Evolutionary conservation across 1,140 invertebrate genomes (phyloP).

Genomic region (Atta cephalotes): DNA sequence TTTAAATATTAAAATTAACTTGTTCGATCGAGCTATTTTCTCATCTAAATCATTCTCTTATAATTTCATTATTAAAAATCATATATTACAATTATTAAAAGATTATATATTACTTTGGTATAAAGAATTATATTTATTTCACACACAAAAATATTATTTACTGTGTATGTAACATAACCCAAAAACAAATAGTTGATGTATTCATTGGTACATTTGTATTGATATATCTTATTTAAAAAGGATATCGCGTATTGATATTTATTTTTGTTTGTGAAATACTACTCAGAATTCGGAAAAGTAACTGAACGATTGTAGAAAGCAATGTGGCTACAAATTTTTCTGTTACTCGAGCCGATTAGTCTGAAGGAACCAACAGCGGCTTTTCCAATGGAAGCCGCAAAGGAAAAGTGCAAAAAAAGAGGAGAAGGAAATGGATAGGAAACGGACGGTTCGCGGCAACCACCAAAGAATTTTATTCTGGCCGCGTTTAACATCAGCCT

Average conservation of each 20-base stretch:
- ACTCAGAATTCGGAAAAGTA: not conserved
- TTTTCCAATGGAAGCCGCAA: not conserved
- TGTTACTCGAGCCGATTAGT: conserved; percentile 30
- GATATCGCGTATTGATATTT: conserved; percentile 15
- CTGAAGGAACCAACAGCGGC: not conserved
- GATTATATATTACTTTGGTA: not conserved
- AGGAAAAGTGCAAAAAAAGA: conserved; percentile 2
- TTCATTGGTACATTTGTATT: not conserved
- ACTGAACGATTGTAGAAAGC: not conserved
- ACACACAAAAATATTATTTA: not conserved
- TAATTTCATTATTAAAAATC: not conserved
- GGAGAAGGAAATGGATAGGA: conserved; percentile 47
- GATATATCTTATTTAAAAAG: not conserved
- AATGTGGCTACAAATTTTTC: conserved; percentile 43
- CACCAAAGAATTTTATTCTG: conserved; percentile 70
- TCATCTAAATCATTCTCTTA: not conserved
- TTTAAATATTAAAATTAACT: not conserved
- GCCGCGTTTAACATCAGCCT: conserved; percentile 73
- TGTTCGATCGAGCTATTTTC: not conserved
- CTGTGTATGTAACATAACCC: not conserved
- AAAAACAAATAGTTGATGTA: not conserved
- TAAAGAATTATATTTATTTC: not conserved
- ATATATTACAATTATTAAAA: not conserved
- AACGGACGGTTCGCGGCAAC: conserved; percentile 55
- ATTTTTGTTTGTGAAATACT: conserved; percentile 3